Percentiles rank a stretch among this genome's conserved stretches.
phyloP scores from a whole-genome alignment of 2,888 invertebrate genomes.

The Anoplius nigerrimus region DNA sequence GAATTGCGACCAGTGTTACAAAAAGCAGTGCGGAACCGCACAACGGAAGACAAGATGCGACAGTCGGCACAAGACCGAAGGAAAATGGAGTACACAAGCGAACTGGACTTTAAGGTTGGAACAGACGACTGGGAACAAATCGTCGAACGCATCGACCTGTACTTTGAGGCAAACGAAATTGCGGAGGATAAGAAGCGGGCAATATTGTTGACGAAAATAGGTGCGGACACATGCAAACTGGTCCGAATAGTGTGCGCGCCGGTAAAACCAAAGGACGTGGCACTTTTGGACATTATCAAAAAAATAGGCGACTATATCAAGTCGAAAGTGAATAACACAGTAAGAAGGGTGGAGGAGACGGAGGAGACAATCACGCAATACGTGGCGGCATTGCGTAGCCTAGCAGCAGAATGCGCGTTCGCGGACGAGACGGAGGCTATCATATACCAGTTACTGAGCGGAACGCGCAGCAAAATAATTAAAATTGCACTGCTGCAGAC shows the following conservation, averaged over 20 bases:
- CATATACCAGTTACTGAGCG: conserved; percentile 29
- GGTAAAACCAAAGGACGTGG: conserved; percentile 2
- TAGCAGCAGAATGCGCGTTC: conserved; percentile 27
- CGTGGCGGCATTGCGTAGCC: conserved; percentile 22
- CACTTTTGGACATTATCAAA: conserved; percentile 20
- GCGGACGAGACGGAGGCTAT: conserved; percentile 23
- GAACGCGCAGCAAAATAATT: conserved; percentile 23
- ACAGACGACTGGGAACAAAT: conserved; percentile 24
- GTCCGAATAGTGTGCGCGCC: conserved; percentile 19
- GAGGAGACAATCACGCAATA: conserved; percentile 34
- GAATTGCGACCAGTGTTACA: too few species aligned
- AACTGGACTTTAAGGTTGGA: background rate
- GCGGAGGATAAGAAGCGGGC: conserved; percentile 26
- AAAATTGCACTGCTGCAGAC: conserved; percentile 25
- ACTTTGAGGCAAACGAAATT: conserved; percentile 14
- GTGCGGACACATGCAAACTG: conserved; percentile 26
- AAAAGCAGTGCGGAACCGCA: too few species aligned
- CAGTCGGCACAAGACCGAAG: background rate
- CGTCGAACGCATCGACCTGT: conserved; percentile 19
- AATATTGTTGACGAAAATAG: conserved; percentile 28
- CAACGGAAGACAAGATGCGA: too few species aligned
- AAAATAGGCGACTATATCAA: conserved; percentile 35
- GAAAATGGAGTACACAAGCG: background rate
- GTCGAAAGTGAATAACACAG: conserved; percentile 33
- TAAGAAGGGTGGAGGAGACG: conserved; percentile 35